Base-by-base conservation (phyloP, 2,888 invertebrate species). In the Melanostoma scalare region DNA sequence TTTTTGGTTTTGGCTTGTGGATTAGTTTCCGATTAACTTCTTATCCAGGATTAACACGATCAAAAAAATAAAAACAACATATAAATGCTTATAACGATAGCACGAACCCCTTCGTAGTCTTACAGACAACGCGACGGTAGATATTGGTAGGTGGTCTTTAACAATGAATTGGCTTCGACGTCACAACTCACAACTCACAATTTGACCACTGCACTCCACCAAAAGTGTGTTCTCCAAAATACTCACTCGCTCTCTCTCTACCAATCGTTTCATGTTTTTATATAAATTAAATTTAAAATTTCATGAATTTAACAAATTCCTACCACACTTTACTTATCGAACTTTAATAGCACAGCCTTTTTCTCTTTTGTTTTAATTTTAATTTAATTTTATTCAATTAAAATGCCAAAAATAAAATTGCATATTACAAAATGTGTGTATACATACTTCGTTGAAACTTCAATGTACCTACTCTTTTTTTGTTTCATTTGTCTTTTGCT, bases 381-480 rank as follows among this genome's bases (percentile, higher is more conserved):
- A 20, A 31, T 65, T 44, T 10, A 67, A 60, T 61, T 38, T 53
- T 46, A 71, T 76, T 76, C 60, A 56, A 65, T 72, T 58, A 81
- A 76, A 71, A 58, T 10, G 4, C 38, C 9, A 31, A 60, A 46
- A 55, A 42, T 44, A 56, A 50, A 77, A 77, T 42, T 52, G 10
- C 8, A 36, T 61, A 50, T 67, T 81, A 58, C 33, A 84, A 20
- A 20, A 20, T 20, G 20, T 20, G 20, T 20, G 20, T 20, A 20
- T 1, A 20, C 1, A 20, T 20, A n/a, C n/a, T n/a, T n/a, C n/a
- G n/a, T 78, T 69, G 74, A 84, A 78, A 78, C 78, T 84, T 84
- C 46, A 78, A 78, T 68, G 48, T 10, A 35, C 9, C 9, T 6
- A n/a, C 2, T 31, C 9, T 31, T 73, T 73, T 30, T 60, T 68